Evolutionary conservation across 2,113 vertebrate genomes (phyloP).

Genomic region (Taurulus bubalis): DNA sequence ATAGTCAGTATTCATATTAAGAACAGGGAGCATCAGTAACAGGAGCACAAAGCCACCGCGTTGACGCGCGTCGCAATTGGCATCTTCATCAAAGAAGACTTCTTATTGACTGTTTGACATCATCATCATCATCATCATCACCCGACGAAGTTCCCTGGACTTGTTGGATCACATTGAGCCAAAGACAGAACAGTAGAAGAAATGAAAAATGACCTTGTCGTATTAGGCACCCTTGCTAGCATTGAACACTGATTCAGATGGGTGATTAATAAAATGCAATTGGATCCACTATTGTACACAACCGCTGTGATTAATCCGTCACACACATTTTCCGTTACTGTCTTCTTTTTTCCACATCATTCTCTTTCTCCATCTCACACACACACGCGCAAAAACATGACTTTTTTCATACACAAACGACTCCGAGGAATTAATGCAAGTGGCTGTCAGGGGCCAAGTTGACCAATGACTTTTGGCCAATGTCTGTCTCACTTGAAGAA

Average conservation of each 20-base stretch:
- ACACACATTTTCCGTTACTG: slow-evolving; percentile 48
- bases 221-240: background rate
- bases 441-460: slow-evolving; percentile 11
- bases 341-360: slow-evolving; percentile 60
- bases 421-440: background rate
- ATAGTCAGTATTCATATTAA: background rate
- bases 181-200: background rate
- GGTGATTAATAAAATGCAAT: slow-evolving; percentile 33
- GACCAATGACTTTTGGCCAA: slow-evolving; percentile 41
- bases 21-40: background rate
- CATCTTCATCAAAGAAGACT: background rate
- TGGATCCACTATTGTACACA: slow-evolving; percentile 32
- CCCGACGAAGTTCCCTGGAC: background rate
- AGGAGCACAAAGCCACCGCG: background rate
- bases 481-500: slow-evolving; percentile 49
- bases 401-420: background rate
- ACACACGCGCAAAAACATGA: background rate
- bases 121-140: too few species aligned
- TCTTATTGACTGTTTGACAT: too few species aligned
- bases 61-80: too few species aligned
- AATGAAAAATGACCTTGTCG: background rate
- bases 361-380: slow-evolving; percentile 7
- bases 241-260: background rate
- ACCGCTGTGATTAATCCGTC: slow-evolving; percentile 20
- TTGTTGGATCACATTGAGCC: background rate